Percentiles rank a stretch among this genome's conserved stretches.
These are phyloP conservation scores for Watsonalla binaria DNA, from an alignment of 2,888 invertebrate genomes.

Conservation along the genomic window DNA sequence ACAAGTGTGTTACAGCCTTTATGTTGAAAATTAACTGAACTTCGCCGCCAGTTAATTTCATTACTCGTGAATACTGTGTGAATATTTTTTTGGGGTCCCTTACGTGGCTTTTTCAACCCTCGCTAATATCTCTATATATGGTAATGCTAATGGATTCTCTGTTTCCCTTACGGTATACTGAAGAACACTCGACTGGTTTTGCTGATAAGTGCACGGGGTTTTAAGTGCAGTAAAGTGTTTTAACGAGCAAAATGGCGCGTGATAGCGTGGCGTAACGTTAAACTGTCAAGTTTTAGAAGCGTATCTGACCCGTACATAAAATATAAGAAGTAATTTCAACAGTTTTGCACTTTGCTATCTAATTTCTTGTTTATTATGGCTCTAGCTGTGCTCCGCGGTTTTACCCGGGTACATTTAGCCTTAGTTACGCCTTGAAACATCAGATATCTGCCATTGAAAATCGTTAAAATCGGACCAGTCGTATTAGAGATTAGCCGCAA, in stretches of 20 bases:
- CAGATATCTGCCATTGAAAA: too few species aligned
- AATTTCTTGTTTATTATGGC: too few species aligned
- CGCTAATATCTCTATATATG: conserved; percentile 1
- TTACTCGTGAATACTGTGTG: background rate
- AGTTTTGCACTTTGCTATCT: too few species aligned
- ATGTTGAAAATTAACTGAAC: background rate
- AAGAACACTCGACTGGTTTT: background rate
- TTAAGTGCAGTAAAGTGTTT: background rate
- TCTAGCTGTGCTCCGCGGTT: too few species aligned
- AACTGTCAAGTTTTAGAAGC: too few species aligned
- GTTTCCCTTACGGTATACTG: conserved; percentile 1
- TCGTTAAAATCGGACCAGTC: too few species aligned
- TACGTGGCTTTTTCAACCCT: background rate
- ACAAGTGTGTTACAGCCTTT: conserved; percentile 7
- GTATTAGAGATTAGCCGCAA: too few species aligned
- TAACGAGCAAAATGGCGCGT: background rate
- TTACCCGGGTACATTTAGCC: too few species aligned
- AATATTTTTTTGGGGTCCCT: background rate
- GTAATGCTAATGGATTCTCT: background rate
- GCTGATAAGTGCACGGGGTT: background rate
- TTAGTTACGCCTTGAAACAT: too few species aligned
- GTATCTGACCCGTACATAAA: too few species aligned
- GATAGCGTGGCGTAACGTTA: too few species aligned
- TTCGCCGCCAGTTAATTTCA: background rate
- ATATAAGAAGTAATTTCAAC: too few species aligned